These are phyloP conservation scores for Otolemur garnettii DNA, from an alignment of 2,113 vertebrate genomes.

Conservation along the genomic window DNA sequence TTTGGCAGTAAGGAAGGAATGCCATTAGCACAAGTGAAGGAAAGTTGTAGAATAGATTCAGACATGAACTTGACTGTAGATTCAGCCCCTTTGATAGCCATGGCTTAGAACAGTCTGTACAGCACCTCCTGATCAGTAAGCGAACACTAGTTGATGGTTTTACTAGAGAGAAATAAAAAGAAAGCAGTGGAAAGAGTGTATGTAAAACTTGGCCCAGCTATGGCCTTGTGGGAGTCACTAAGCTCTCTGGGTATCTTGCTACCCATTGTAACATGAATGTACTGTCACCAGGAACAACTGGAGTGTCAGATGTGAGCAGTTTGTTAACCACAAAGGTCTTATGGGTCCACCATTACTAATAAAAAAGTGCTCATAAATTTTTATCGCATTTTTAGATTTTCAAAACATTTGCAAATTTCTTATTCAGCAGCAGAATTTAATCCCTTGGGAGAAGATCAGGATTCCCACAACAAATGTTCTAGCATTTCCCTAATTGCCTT, in stretches of 20 bases:
- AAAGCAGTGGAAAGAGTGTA: background rate
- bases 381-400: background rate
- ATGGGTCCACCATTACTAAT: background rate
- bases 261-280: background rate
- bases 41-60: background rate
- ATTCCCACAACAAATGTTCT: background rate
- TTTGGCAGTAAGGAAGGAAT: background rate
- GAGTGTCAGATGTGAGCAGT: background rate
- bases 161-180: background rate
- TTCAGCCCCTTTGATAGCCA: background rate
- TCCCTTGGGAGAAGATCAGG: background rate
- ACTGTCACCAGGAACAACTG: background rate
- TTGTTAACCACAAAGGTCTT: background rate
- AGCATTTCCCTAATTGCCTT: background rate
- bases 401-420: constrained; percentile 1
- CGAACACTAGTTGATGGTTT: background rate
- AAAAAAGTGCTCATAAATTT: background rate
- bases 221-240: background rate
- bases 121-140: background rate
- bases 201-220: background rate
- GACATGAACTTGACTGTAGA: background rate
- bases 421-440: background rate
- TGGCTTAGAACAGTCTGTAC: background rate
- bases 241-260: background rate
- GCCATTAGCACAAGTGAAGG: background rate